phyloP scores from a whole-genome alignment of 1,140 invertebrate species.

The Zaprionus ghesquierei region DNA sequence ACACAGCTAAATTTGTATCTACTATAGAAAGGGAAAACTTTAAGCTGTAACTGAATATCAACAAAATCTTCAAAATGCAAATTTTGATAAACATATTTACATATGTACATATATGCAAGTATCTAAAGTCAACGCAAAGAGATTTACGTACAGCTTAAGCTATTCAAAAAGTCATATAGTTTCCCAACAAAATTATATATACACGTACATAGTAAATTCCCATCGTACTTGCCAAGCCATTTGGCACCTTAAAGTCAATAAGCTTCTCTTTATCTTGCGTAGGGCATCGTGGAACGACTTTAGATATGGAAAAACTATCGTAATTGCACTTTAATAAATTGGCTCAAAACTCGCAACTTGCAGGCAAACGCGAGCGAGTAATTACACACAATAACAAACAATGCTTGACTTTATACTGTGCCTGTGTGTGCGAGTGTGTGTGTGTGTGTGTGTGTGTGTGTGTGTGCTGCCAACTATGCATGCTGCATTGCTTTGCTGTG shows the following conservation, averaged over 20 bases:
- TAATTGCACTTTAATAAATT: conserved; percentile 1
- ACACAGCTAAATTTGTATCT: not conserved
- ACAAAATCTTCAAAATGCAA: no score
- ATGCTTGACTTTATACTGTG: conserved; percentile 1
- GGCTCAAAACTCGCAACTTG: not conserved
- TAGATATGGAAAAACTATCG: not conserved
- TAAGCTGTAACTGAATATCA: no score
- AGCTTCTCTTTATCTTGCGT: not conserved
- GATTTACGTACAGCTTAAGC: no score
- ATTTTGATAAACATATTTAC: no score
- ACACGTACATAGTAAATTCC: not conserved
- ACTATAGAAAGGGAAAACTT: no score
- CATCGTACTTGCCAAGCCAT: not conserved
- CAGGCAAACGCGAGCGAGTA: not conserved
- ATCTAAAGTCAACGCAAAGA: no score
- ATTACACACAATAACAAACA: conserved; percentile 16
- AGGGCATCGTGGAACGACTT: not conserved
- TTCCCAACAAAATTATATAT: not conserved
- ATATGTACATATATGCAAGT: no score
- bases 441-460: conserved; percentile 4
- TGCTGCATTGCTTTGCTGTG: conserved; percentile 24
- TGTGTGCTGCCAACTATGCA: conserved; percentile 12
- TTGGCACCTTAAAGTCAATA: not conserved
- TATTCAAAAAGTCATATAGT: no score
- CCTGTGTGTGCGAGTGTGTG: not conserved